Conservation (phyloP, 23 tunicate genomes). For the Clavelina lepadiformis region DNA sequence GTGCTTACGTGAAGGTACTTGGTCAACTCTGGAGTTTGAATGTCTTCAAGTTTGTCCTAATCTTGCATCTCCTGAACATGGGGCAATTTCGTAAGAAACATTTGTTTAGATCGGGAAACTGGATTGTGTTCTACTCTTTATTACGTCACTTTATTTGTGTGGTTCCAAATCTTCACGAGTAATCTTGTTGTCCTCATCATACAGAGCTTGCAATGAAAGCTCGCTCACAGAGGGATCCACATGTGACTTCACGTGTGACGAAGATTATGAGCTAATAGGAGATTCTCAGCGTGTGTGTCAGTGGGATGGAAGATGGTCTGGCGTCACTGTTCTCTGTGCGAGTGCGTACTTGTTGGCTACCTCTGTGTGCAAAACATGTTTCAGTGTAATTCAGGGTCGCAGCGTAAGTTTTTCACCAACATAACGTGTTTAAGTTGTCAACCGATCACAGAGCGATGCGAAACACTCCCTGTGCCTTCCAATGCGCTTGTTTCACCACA, state of each 20-base stretch:
- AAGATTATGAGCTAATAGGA: constrained; percentile 29
- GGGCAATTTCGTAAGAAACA: constrained; percentile 1
- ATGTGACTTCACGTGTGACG: constrained; percentile 35
- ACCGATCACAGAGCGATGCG: constrained; percentile 17
- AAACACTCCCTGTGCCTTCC: background rate
- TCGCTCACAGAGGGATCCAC: constrained; percentile 18
- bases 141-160: too few relatives aligned
- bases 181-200: constrained; percentile 4
- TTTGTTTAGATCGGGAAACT: too few relatives aligned
- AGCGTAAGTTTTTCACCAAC: background rate
- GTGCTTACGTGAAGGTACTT: constrained; percentile 21
- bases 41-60: constrained; percentile 25
- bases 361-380: background rate
- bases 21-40: constrained; percentile 23
- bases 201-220: constrained; percentile 3
- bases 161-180: too few relatives aligned
- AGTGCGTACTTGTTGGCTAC: constrained; percentile 10
- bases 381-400: background rate
- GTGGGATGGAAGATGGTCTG: constrained; percentile 67
- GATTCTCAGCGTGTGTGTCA: constrained; percentile 35
- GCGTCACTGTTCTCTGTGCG: constrained; percentile 17
- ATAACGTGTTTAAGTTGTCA: background rate
- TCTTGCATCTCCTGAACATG: background rate
- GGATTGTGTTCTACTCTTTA: too few relatives aligned
- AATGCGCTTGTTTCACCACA: constrained; percentile 29